phyloP scores from a whole-genome alignment of 2,888 invertebrate species.

The Steromphala cineraria region DNA sequence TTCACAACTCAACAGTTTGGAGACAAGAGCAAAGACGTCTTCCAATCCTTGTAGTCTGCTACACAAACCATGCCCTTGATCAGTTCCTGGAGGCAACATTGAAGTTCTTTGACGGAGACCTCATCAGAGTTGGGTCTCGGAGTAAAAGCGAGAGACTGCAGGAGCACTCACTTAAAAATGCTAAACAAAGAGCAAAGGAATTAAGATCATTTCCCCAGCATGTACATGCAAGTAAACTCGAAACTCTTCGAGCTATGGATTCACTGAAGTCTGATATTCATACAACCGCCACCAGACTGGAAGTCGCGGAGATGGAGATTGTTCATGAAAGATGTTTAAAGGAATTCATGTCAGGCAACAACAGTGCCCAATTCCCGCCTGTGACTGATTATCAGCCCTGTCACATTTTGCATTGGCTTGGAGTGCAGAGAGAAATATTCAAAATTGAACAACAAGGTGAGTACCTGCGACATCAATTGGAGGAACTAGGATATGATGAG shows the following conservation, averaged over 20 bases:
- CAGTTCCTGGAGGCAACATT: constrained; percentile 74
- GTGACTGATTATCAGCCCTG: background rate
- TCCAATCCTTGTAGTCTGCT: constrained; percentile 73
- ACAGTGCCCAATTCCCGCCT: constrained; percentile 1
- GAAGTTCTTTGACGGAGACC: constrained; percentile 52
- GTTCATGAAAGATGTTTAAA: constrained; percentile 55
- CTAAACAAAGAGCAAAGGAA: constrained; percentile 31
- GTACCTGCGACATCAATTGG: background rate
- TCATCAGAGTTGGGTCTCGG: constrained; percentile 69
- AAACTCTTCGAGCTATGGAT: constrained; percentile 45
- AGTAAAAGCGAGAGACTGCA: constrained; percentile 61
- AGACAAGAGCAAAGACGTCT: constrained; percentile 17
- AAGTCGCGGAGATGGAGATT: constrained; percentile 51
- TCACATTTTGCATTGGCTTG: constrained; percentile 53
- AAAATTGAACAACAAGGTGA: background rate
- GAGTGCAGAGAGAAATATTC: constrained; percentile 24
- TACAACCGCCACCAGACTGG: constrained; percentile 45
- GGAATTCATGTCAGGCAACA: constrained; percentile 28
- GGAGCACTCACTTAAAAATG: constrained; percentile 31
- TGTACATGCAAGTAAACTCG: constrained; percentile 30
- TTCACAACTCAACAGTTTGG: constrained; percentile 79
- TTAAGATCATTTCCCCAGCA: constrained; percentile 29
- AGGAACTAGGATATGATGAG: background rate
- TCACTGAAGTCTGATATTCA: constrained; percentile 44
- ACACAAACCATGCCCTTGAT: constrained; percentile 75